Evolutionary conservation across 2,888 invertebrate genomes (phyloP).

Genomic region (Exocentrus adspersus): DNA sequence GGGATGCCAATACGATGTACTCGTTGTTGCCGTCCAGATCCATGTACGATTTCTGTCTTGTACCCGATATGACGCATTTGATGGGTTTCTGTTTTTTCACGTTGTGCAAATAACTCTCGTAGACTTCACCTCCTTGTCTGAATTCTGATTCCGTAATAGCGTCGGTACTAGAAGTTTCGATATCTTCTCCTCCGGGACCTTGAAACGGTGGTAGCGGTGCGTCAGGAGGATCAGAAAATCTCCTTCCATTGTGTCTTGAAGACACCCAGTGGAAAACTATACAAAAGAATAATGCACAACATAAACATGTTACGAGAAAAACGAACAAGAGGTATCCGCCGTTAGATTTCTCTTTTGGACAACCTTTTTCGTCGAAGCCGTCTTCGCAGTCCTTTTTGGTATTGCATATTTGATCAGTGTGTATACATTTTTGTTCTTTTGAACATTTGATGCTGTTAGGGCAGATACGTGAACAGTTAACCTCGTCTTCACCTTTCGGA

Average conservation of each 20-base stretch:
- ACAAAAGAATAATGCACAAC: constrained; percentile 32
- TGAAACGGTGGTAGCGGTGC: constrained; percentile 35
- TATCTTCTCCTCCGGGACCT: constrained; percentile 32
- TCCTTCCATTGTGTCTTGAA: constrained; percentile 22
- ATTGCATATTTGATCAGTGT: constrained; percentile 32
- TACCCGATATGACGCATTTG: constrained; percentile 20
- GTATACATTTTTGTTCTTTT: constrained; percentile 33
- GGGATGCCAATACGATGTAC: constrained; percentile 38
- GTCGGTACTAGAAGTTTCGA: constrained; percentile 18
- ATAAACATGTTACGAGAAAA: constrained; percentile 34
- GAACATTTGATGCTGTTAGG: constrained; percentile 31
- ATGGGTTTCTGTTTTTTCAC: constrained; percentile 26
- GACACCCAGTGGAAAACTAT: constrained; percentile 36
- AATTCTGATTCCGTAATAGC: constrained; percentile 33
- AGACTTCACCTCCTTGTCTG: constrained; percentile 36
- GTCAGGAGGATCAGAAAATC: constrained; percentile 30
- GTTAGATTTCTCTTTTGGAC: constrained; percentile 5
- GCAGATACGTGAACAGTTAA: constrained; percentile 34
- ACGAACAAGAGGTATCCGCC: constrained; percentile 12
- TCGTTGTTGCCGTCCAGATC: constrained; percentile 40
- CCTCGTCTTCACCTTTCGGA: constrained; percentile 36
- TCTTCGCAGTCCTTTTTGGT: constrained; percentile 23
- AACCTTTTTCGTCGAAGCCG: constrained; percentile 36
- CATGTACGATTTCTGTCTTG: constrained; percentile 26
- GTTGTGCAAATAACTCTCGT: constrained; percentile 37